Percentiles rank a stretch among this genome's conserved stretches.
These are phyloP conservation scores for Anaspis maculata DNA, from an alignment of 2,888 invertebrate species.

Conservation along the genomic window DNA sequence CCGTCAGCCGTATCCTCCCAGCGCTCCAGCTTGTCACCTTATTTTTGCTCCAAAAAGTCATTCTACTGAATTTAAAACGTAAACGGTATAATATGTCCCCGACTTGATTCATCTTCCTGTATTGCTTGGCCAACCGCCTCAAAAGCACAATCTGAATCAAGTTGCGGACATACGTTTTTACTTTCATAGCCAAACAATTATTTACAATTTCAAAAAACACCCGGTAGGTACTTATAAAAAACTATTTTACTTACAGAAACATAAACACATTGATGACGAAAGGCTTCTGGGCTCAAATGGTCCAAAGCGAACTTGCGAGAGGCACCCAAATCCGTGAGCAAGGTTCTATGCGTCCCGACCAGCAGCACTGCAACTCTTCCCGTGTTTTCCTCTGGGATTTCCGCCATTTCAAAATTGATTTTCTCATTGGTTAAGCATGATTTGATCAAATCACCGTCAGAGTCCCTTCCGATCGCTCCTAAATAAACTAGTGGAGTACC, in stretches of 20 bases:
- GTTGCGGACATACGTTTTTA: no score
- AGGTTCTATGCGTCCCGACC: constrained; percentile 18
- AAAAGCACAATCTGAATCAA: no score
- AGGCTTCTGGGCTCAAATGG: constrained; percentile 17
- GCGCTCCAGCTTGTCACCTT: no score
- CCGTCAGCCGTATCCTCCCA: no score
- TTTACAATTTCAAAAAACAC: no score
- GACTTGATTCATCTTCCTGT: no score
- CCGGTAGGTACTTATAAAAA: no score
- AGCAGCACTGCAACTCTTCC: constrained; percentile 24
- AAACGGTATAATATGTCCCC: no score
- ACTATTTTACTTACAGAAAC: not conserved
- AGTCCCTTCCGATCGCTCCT: constrained; percentile 22
- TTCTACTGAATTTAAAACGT: no score
- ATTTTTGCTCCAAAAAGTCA: no score
- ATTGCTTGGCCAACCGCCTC: no score
- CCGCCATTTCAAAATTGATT: constrained; percentile 15
- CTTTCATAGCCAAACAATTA: no score
- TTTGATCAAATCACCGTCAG: constrained; percentile 16
- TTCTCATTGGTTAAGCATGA: constrained; percentile 13
- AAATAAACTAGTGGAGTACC: constrained; percentile 13
- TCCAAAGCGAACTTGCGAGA: constrained; percentile 15
- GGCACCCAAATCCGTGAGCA: constrained; percentile 24
- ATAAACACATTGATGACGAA: constrained; percentile 23
- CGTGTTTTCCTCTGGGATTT: constrained; percentile 13